Evolutionary conservation across 2,113 vertebrate genomes (phyloP), one percentile per base, ranked within the genome.

Genomic region (Coreoperca whiteheadi): DNA sequence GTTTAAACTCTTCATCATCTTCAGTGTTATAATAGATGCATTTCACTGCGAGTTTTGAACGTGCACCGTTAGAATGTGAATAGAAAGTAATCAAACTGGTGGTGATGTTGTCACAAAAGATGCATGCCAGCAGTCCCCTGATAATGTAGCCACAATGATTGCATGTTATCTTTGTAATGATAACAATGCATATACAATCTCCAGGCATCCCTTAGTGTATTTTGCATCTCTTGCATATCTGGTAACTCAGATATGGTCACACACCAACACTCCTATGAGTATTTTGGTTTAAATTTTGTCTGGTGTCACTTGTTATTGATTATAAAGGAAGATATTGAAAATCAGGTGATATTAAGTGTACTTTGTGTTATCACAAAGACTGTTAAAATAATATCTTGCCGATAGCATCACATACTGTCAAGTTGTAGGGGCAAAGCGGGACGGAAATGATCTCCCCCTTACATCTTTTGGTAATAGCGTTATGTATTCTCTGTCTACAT

Each of bases 121-220:
- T 68, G 50, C 65, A 74, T 75, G 64, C 54, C 78, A 82, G 61
- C 76, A 39, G 61, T 82, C 81, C 79, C 85, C 69, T 83, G 86
- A 87, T 84, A 90, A 82, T 81, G 83, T 50, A 80, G 76, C 75
- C 53, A 46, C 79, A 34, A 75, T 87, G 73, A 91, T 82, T 90
- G 86, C 81, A 70, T 69, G 87, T 86, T 90, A 89, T 89, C 73
- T 84, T 75, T 23, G 51, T 68, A 83, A 79, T 78, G 81, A 90
- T 85, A 87, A 77, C 87, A 80, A 77, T 71, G 71, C 41, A 54
- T 84, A 82, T 83, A 83, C 74, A 77, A 79, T 91, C 72, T 86
- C 63, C 78, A 66, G 75, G 54, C 75, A 9, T 51, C 61, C 84
- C 63, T 61, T 1, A 8, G 67, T 54, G 84, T 56, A 71, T 81